phyloP scores from a whole-genome alignment of 2,888 invertebrate species.

The Mimas tiliae region DNA sequence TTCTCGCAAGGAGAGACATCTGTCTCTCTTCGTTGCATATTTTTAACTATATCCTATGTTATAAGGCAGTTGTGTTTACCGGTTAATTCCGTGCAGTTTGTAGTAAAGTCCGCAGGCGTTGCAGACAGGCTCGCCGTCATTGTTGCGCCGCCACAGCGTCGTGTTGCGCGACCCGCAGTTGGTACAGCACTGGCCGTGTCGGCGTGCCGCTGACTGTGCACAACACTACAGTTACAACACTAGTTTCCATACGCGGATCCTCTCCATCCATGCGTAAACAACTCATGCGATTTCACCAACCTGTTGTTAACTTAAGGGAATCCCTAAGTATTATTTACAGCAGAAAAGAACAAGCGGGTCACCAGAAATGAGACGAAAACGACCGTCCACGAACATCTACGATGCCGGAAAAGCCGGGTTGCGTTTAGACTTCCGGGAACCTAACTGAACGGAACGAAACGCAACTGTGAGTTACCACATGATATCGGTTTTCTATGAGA shows the following conservation, averaged over 20 bases:
- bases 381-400: too few species aligned
- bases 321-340: background rate
- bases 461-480: too few species aligned
- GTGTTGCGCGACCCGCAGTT: constrained; percentile 99
- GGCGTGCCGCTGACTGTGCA: constrained; percentile 91
- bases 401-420: too few species aligned
- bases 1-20: too few species aligned
- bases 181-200: constrained; percentile 96
- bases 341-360: too few species aligned
- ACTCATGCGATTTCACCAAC: background rate
- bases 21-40: too few species aligned
- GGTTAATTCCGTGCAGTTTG: constrained; percentile 96
- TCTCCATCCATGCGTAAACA: background rate
- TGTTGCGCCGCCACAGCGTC: constrained; percentile 98
- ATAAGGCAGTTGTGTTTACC: constrained; percentile 57
- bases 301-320: background rate
- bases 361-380: too few species aligned
- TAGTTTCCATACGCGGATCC: background rate
- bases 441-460: too few species aligned
- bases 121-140: constrained; percentile 99
- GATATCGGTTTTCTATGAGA: too few species aligned
- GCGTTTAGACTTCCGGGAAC: too few species aligned
- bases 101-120: constrained; percentile 99
- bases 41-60: too few species aligned
- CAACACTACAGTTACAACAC: background rate